These are phyloP conservation scores for Beris morrisii DNA, from an alignment of 2,888 invertebrate genomes.

Conservation along the genomic window DNA sequence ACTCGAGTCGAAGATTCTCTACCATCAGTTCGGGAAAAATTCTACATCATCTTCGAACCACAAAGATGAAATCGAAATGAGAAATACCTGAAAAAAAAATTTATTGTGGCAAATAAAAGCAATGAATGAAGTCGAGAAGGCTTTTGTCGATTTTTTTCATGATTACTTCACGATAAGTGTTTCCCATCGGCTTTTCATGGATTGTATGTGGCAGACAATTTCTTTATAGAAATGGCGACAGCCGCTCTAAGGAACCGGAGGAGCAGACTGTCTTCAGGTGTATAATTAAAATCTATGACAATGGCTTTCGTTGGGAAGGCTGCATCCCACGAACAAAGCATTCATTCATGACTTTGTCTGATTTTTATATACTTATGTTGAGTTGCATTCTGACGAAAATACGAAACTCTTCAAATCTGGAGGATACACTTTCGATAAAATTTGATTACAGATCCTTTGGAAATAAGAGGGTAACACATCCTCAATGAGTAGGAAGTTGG, in stretches of 20 bases:
- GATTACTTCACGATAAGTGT: conserved; percentile 32
- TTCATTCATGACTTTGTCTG: conserved; percentile 28
- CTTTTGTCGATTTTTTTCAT: conserved; percentile 34
- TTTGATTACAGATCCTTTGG: no score
- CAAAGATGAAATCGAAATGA: conserved; percentile 8
- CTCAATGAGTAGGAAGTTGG: no score
- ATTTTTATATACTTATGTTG: conserved; percentile 7
- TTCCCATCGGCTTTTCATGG: conserved; percentile 33
- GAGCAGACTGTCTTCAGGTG: conserved; percentile 11
- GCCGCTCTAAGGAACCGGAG: conserved; percentile 30
- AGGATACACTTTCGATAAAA: no score
- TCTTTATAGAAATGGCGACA: conserved; percentile 37
- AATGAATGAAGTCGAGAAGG: conserved; percentile 33
- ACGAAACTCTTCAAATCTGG: background rate
- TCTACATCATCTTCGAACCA: conserved; percentile 10
- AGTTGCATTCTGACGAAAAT: conserved; percentile 12
- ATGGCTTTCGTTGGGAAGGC: conserved; percentile 7
- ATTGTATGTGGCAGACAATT: conserved; percentile 5
- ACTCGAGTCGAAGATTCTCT: conserved; percentile 4
- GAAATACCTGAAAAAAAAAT: conserved; percentile 13
- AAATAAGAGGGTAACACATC: no score
- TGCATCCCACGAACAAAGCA: conserved; percentile 4
- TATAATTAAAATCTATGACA: conserved; percentile 38
- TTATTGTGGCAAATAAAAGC: conserved; percentile 31
- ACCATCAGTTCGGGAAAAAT: conserved; percentile 20